Evolutionary conservation across 2,888 invertebrate genomes (phyloP), one percentile per base, ranked within the genome.

Genomic region (Melanargia galathea): DNA sequence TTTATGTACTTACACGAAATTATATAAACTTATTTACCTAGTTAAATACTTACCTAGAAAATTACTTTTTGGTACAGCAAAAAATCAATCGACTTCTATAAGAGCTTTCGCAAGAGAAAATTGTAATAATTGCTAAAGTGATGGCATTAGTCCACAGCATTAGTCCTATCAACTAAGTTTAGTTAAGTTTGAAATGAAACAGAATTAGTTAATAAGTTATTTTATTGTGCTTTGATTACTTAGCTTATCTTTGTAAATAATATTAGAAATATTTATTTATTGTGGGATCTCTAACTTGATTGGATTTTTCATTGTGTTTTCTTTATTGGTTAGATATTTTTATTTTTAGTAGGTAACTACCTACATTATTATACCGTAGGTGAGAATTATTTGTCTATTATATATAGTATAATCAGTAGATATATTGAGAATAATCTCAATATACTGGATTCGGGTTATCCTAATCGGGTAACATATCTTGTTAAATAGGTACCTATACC

Each of bases 161-260:
- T 43, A 18, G 16, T 18, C n/a, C 10, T 43, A 16, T 7, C 16
- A 40, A 16, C 6, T 40, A 43, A 38, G 38, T 5, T 43, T 8
- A 43, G 43, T 2, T 43, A 18, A 38, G 8, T 43, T 18, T 7
- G 16, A 40, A 40, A 7, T 40, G 5, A n/a, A 40, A n/a, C 40
- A 18, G 7, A 40, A 16, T 16, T 40, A 43, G 18, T 18, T 18
- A 16, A 18, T 18, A 16, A 40, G 40, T 16, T 18, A 43, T 18
- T 43, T 43, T 43, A 43, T 8, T 16, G 8, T 18, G 16, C 18
- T 18, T 40, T 45, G 7, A 46, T 63, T n/a, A n/a, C n/a, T n/a
- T 56, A 65, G 35, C n/a, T 62, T 63, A 62, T 60, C 40, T 24
- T 54, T 66, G 69, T 72, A 69, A 71, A 66, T 68, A 68, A 59